Base-by-base conservation (phyloP, 2,113 vertebrate genomes). In the Theristicus caerulescens region DNA sequence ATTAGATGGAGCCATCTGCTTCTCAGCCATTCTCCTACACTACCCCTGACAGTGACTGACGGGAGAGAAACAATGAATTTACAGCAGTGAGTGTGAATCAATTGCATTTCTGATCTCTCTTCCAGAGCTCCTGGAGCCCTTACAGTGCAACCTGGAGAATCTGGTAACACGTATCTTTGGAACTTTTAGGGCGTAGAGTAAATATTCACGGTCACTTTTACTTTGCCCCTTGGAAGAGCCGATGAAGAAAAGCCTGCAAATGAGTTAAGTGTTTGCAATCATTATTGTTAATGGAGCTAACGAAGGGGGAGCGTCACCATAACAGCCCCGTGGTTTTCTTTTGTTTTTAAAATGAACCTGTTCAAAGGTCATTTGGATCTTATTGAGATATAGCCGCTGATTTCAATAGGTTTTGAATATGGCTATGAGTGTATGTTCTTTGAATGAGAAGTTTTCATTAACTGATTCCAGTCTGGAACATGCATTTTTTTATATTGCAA, bases 1-100 rank as follows among this genome's bases (percentile, higher is more conserved):
- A 94, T 95, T 97, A 94, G 93, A 89, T 95, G 91, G 79, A 96
- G 86, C 96, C 95, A 96, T 96, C 94, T 97, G 96, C 91, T 96
- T 97, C 94, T 94, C 92, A 93, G 94, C 69, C 69, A 46, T 93
- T 97, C 95, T 96, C 91, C 94, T 96, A 94, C 94, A 92, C 86
- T 86, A 84, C 57, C 52, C n/a, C 72, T 94, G 96, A 94, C 93
- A 93, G 88, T 95, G 95, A 96, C 52, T 94, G 96, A 94, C 88
- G 91, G 89, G 83, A 93, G 44, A 95, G 88, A 96, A 97, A 96
- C 95, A 96, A 94, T 93, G 92, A 94, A 94, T 92, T 94, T 96
- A 96, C 83, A 76, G 91, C 77, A 94, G 93, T 91, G 91, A 86
- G 88, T 92, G 94, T 59, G 34, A 94, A 94, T 91, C 86, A 91